These are phyloP conservation scores for Vicugna pacos DNA, from an alignment of 2,113 vertebrate species.

Conservation along the genomic window DNA sequence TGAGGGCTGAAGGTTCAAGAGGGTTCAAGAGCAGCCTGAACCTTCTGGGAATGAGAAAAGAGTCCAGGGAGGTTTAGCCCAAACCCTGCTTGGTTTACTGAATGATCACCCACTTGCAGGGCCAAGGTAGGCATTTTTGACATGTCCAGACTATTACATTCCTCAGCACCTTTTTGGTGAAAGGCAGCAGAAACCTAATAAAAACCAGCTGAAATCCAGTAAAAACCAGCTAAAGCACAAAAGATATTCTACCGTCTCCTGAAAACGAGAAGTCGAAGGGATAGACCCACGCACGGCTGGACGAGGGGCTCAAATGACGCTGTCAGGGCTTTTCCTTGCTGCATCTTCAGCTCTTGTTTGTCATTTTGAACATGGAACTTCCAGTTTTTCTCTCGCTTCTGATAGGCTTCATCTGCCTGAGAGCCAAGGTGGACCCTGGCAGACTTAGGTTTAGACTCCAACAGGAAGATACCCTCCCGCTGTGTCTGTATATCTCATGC, in stretches of 20 bases:
- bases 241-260: not conserved
- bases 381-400: not conserved
- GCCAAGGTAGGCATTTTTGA: not conserved
- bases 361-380: not conserved
- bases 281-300: not conserved
- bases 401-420: not conserved
- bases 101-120: not conserved
- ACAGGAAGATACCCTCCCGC: not conserved
- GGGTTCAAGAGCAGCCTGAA: not conserved
- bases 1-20: not conserved
- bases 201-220: not conserved
- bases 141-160: not conserved
- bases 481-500: rapidly evolving
- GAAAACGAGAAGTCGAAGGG: not conserved
- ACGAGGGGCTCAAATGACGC: not conserved
- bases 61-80: not conserved
- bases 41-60: not conserved
- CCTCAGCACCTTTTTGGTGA: not conserved
- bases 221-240: not conserved
- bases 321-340: not conserved
- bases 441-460: not conserved
- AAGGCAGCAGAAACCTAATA: not conserved
- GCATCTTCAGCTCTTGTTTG: not conserved
- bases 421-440: not conserved
- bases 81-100: not conserved